Evolutionary conservation across 2,888 invertebrate genomes (phyloP).

Genomic region (Dicyrtomina minuta): DNA sequence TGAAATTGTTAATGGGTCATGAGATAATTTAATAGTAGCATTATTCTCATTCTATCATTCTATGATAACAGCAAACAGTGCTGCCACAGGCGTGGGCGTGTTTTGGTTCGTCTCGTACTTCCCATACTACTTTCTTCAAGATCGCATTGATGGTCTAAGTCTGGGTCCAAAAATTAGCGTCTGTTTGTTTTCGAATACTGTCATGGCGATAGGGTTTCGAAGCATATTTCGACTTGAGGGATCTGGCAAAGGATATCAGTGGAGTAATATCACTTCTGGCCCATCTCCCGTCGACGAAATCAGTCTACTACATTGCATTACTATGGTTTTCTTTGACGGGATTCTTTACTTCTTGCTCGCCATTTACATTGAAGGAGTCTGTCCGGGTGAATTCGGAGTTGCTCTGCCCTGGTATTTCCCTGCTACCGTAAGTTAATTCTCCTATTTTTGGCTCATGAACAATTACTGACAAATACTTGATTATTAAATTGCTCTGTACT

Average conservation of each 20-base stretch:
- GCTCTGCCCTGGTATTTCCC: slow-evolving; percentile 80
- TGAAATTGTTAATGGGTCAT: too few species aligned
- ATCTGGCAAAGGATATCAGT: slow-evolving; percentile 63
- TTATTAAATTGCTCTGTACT: too few species aligned
- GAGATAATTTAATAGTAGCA: too few species aligned
- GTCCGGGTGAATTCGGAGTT: slow-evolving; percentile 78
- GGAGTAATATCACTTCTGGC: slow-evolving; percentile 65
- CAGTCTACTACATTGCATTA: slow-evolving; percentile 68
- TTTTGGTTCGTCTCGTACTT: slow-evolving; percentile 74
- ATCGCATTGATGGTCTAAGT: slow-evolving; percentile 61
- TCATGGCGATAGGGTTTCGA: slow-evolving; percentile 77
- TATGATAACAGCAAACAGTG: slow-evolving; percentile 68
- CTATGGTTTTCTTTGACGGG: slow-evolving; percentile 70
- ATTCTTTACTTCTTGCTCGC: slow-evolving; percentile 73
- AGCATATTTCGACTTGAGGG: slow-evolving; percentile 72
- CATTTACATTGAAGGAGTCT: slow-evolving; percentile 80
- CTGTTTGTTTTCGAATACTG: slow-evolving; percentile 61
- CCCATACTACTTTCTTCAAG: slow-evolving; percentile 69
- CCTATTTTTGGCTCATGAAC: too few species aligned
- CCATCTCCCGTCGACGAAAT: slow-evolving; percentile 69
- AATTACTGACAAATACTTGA: too few species aligned
- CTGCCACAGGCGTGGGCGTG: slow-evolving; percentile 73
- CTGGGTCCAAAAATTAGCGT: slow-evolving; percentile 64
- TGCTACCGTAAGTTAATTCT: slow-evolving; percentile 60
- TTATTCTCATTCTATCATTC: too few species aligned